These are phyloP conservation scores for Antheraea mylitta DNA, from an alignment of 1,140 invertebrate species.

Conservation along the genomic window DNA sequence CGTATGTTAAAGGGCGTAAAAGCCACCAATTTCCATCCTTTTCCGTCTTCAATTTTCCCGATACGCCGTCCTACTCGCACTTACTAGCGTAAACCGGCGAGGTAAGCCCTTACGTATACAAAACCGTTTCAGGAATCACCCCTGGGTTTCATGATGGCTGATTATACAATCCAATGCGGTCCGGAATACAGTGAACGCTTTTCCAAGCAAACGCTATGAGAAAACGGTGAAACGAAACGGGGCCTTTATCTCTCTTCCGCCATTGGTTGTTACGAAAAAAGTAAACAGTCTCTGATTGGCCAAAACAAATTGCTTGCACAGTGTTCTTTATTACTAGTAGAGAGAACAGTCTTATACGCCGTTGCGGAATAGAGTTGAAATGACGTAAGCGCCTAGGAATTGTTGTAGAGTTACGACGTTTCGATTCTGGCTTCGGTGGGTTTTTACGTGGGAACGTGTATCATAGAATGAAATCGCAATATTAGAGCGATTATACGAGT, in stretches of 20 bases:
- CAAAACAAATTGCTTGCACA: constrained; percentile 56
- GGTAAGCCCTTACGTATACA: constrained; percentile 49
- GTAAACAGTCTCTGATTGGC: constrained; percentile 53
- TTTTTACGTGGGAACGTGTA: constrained; percentile 16
- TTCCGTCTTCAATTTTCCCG: constrained; percentile 24
- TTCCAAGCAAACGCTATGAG: constrained; percentile 40
- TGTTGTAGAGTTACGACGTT: constrained; percentile 22
- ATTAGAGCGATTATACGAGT: constrained; percentile 55
- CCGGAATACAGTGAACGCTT: constrained; percentile 55
- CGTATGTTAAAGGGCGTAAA: constrained; percentile 43
- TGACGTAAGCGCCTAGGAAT: constrained; percentile 23
- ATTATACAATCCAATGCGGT: constrained; percentile 70
- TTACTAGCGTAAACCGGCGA: constrained; percentile 42
- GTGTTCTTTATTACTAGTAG: constrained; percentile 51
- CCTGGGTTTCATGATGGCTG: constrained; percentile 69
- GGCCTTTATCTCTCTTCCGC: constrained; percentile 53
- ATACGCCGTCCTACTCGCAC: constrained; percentile 39
- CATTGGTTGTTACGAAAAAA: constrained; percentile 70
- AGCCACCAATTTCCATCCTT: constrained; percentile 40
- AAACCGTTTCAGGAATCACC: constrained; percentile 54
- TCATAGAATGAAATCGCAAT: constrained; percentile 41
- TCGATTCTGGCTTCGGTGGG: constrained; percentile 6
- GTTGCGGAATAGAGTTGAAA: constrained; percentile 23
- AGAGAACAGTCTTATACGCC: constrained; percentile 43
- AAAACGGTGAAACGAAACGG: constrained; percentile 36